These are phyloP conservation scores for Drosophila parthenogenetica DNA, from an alignment of 2,888 invertebrate species.

Conservation along the genomic window DNA sequence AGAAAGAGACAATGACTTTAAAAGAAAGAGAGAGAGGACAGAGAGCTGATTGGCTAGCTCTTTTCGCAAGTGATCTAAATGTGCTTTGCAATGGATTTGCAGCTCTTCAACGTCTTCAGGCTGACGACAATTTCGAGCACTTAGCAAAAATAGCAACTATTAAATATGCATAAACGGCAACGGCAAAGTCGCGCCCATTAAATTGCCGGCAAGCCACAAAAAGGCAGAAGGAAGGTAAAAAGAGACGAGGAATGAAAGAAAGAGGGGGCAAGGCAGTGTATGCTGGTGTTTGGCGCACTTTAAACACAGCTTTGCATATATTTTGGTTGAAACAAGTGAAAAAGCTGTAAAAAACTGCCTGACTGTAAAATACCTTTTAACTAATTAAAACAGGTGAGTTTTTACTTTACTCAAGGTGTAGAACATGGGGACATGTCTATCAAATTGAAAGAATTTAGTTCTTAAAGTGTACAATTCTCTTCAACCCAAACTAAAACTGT, in stretches of 20 bases:
- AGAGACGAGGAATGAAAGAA: not conserved
- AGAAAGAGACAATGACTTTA: slow-evolving; percentile 14
- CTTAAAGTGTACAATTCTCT: too few relatives aligned
- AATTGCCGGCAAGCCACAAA: slow-evolving; percentile 70
- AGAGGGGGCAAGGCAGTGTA: slow-evolving; percentile 10
- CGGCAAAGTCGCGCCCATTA: slow-evolving; percentile 74
- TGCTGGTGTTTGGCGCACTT: slow-evolving; percentile 55
- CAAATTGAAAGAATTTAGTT: too few relatives aligned
- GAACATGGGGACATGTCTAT: too few relatives aligned
- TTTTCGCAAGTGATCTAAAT: slow-evolving; percentile 35
- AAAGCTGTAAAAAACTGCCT: not conserved
- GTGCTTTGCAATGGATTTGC: slow-evolving; percentile 53
- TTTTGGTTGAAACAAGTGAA: slow-evolving; percentile 57
- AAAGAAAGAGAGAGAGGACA: not conserved
- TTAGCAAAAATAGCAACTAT: slow-evolving; percentile 82
- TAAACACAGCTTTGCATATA: slow-evolving; percentile 83
- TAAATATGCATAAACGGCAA: slow-evolving; percentile 75
- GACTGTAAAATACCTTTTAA: not conserved
- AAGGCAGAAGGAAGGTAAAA: slow-evolving; percentile 14
- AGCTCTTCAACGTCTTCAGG: slow-evolving; percentile 42
- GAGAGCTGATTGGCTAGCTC: slow-evolving; percentile 19
- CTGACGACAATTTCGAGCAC: slow-evolving; percentile 73
- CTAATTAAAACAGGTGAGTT: not conserved
- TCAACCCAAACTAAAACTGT: not conserved
- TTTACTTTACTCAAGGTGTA: not conserved